A percentile compares a stretch with the other conserved stretches of the same genome.
Evolutionary conservation across 1,140 invertebrate species (phyloP).

Genomic region (Pseudobourletiella spinata): DNA sequence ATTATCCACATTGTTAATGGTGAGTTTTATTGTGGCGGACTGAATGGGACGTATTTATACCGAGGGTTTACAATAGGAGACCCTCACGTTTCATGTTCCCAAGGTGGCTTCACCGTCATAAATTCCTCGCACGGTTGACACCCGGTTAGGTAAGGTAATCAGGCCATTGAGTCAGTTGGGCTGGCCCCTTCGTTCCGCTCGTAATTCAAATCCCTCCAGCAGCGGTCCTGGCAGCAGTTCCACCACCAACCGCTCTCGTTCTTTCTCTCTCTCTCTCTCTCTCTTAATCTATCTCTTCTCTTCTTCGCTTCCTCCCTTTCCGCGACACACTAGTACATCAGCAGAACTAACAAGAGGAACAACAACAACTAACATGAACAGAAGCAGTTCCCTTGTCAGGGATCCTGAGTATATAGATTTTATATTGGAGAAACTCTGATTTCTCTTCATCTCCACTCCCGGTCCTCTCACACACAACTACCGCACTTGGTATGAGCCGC

Average conservation of each 20-base stretch:
- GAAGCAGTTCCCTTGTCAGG: too few relatives aligned
- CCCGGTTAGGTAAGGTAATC: constrained; percentile 2
- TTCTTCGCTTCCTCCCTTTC: too few relatives aligned
- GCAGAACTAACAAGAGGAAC: background rate
- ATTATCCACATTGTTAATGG: constrained; percentile 29
- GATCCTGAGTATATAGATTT: too few relatives aligned
- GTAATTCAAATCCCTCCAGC: constrained; percentile 1
- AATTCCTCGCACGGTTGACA: background rate
- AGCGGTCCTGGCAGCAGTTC: too few relatives aligned
- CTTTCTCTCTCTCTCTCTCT: background rate
- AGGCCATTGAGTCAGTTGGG: background rate
- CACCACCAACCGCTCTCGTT: too few relatives aligned
- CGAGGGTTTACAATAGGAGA: background rate
- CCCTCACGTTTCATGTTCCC: background rate
- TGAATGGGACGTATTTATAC: background rate
- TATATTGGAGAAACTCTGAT: too few relatives aligned
- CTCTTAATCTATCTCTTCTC: background rate
- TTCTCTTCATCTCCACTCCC: too few relatives aligned
- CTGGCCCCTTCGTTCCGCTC: background rate
- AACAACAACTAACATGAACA: background rate
- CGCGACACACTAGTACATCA: background rate
- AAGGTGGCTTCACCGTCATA: background rate
- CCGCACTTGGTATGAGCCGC: too few relatives aligned
- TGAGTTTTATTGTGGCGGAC: background rate
- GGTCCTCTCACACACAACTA: too few relatives aligned